Percentiles rank a stretch among this genome's conserved stretches.
These are phyloP conservation scores for Dolichomitus sp. DNA, from an alignment of 2,888 invertebrate species.

Conservation along the genomic window DNA sequence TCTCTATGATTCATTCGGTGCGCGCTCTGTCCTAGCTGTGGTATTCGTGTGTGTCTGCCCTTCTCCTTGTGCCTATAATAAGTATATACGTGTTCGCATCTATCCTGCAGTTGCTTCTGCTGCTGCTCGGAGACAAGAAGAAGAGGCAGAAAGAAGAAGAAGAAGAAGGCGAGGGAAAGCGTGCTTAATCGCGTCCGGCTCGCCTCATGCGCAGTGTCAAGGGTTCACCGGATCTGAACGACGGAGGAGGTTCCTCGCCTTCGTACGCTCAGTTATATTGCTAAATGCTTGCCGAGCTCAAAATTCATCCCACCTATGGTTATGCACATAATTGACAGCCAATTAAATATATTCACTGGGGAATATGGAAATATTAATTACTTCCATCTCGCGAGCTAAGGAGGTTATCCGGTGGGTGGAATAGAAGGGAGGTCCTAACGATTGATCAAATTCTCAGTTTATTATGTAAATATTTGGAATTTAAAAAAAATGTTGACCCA, in stretches of 20 bases:
- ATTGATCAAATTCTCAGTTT: conserved; percentile 2
- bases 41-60: conserved; percentile 11
- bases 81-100: conserved; percentile 35
- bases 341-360: conserved; percentile 51
- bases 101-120: conserved; percentile 32
- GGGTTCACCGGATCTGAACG: conserved; percentile 33
- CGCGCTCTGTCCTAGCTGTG: conserved; percentile 56
- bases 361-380: conserved; percentile 39
- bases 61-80: conserved; percentile 26
- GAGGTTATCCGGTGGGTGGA: conserved; percentile 36
- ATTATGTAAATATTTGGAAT: no score
- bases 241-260: conserved; percentile 14
- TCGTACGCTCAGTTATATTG: conserved; percentile 8
- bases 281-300: background rate
- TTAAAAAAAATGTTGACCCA: no score
- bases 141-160: conserved; percentile 17
- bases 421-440: background rate
- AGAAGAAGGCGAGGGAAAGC: conserved; percentile 25
- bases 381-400: background rate
- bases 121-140: conserved; percentile 14
- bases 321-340: conserved; percentile 53
- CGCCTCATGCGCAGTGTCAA: conserved; percentile 24
- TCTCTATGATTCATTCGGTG: conserved; percentile 70
- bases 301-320: conserved; percentile 17
- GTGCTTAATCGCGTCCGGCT: conserved; percentile 6